A percentile compares a stretch with the other conserved stretches of the same genome.
phyloP scores from a whole-genome alignment of 23 tunicate species.

The Halocynthia roretzi region DNA sequence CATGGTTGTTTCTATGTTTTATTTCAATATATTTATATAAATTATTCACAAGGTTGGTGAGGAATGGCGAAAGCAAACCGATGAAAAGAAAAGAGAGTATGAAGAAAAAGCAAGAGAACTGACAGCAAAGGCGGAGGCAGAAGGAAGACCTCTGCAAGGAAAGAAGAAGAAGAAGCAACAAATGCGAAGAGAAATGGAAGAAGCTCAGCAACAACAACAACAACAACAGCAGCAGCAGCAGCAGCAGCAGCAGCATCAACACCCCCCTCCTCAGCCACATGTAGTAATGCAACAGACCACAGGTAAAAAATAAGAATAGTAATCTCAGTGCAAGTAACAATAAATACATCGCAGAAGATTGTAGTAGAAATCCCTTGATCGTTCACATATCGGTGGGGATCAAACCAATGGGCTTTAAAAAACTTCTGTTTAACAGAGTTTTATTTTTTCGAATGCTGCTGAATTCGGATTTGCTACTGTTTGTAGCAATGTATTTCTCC shows the following conservation, averaged over 20 bases:
- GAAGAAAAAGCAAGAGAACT: slow-evolving; percentile 91
- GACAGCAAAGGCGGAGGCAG: slow-evolving; percentile 82
- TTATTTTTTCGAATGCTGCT: too few relatives aligned
- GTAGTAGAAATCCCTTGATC: too few relatives aligned
- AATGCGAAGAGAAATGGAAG: slow-evolving; percentile 18
- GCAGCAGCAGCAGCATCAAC: slow-evolving; percentile 20
- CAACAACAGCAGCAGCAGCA: slow-evolving; percentile 16
- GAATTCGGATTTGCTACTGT: too few relatives aligned
- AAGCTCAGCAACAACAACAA: slow-evolving; percentile 10
- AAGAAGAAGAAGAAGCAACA: slow-evolving; percentile 71
- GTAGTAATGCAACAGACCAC: neutral
- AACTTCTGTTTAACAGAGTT: too few relatives aligned
- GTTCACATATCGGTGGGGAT: too few relatives aligned
- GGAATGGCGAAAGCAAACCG: slow-evolving; percentile 84
- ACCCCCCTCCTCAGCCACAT: neutral
- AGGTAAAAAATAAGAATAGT: neutral
- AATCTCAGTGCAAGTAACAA: too few relatives aligned
- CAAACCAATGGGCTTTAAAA: too few relatives aligned
- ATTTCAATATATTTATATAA: neutral
- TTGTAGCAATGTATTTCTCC: too few relatives aligned
- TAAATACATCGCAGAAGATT: too few relatives aligned
- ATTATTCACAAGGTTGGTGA: slow-evolving; percentile 71
- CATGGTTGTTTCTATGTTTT: too few relatives aligned
- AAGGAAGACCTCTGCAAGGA: slow-evolving; percentile 55
- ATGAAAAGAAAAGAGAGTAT: slow-evolving; percentile 78